Evolutionary conservation across 2,797 vertebrate species (phyloP), one percentile per base, ranked within the genome.

Genomic region (Fratercula arctica): DNA sequence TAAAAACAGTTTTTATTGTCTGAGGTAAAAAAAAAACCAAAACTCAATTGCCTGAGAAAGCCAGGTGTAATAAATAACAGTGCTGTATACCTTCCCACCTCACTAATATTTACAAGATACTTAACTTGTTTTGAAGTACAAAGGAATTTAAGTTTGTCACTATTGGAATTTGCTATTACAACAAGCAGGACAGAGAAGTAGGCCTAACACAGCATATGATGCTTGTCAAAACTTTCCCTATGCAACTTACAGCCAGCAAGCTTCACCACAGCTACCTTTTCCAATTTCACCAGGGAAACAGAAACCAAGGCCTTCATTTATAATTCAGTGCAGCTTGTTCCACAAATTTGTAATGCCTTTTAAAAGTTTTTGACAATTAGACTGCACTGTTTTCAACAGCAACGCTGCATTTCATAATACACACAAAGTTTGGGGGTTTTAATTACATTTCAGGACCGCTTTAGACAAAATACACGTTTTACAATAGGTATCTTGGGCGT

Each of bases 261-360:
- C 83, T 51, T 78, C 2, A 0, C 26, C 60, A 61, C 87, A 68
- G 63, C 85, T 57, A 84, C 66, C 94, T 85, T 83, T 96, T n/a
- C 96, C 83, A 76, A 73, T 85, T 95, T 77, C 90, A 60, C 35
- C 48, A 61, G 67, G 70, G 97, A 97, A 97, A 97, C 13, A 84
- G 5, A 97, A 94, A 92, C 96, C 82, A 9, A 60, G 63, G 66
- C 68, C 96, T 88, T 97, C 89, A 95, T 98, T 94, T 90, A 98
- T 97, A 98, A 98, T 97, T 97, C 89, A 98, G 43, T 24, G 66
- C 63, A 76, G 82, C 50, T 72, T 84, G 94, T 91, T 83, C 60
- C 85, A 95, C 96, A 86, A 87, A 94, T 97, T 72, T 85, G 79
- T 93, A 97, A 97, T 83, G 89, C 5, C 80, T 57, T 83, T 76